Conservation (phyloP, 2,113 vertebrate species). For the Petrocephalus zakoni region DNA sequence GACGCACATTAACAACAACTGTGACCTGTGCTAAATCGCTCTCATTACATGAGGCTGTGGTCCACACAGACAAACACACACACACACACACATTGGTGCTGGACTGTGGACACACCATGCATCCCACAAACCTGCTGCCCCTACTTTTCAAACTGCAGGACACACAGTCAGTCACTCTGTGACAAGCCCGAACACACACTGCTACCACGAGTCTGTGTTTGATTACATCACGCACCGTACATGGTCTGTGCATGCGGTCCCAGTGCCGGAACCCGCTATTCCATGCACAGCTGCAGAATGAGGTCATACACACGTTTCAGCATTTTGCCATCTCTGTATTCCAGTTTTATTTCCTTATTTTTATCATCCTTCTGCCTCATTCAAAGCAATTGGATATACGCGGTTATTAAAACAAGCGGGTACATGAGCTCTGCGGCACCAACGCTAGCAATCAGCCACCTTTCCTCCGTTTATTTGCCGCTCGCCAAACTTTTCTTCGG, state of each 20-base stretch:
- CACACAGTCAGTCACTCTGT: neutral
- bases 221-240: neutral
- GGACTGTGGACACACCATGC: neutral
- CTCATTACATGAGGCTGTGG: neutral
- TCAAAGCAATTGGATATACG: neutral
- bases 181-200: neutral
- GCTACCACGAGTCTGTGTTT: neutral
- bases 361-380: neutral
- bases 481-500: neutral
- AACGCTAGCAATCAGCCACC: neutral
- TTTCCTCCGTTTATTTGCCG: neutral
- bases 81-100: neutral
- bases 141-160: neutral
- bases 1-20: neutral
- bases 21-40: neutral
- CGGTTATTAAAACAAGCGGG: neutral
- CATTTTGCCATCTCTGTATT: neutral
- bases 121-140: neutral
- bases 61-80: constrained; percentile 13
- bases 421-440: neutral
- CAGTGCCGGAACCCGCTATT: neutral
- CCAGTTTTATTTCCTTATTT: neutral
- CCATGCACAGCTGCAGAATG: constrained; percentile 14
- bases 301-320: constrained; percentile 11
- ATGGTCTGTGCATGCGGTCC: neutral